Evolutionary conservation across 2,797 vertebrate species (phyloP).

Genomic region (Sebastes minor): DNA sequence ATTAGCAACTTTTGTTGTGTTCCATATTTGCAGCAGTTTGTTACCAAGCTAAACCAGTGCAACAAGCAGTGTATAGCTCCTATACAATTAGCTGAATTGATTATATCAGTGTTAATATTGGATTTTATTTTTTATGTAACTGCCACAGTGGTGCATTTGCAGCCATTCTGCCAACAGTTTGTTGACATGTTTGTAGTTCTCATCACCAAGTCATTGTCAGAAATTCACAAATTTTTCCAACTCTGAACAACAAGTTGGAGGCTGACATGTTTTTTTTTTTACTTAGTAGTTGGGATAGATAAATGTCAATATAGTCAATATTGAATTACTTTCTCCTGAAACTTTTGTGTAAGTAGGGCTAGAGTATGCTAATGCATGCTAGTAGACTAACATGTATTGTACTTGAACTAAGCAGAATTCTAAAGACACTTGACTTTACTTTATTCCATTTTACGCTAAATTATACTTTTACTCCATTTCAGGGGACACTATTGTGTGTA

Average conservation of each 20-base stretch:
- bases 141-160: fast-evolving
- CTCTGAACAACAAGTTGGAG: not conserved
- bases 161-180: too few species aligned
- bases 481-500: not conserved
- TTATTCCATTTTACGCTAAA: not conserved
- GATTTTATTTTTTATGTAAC: too few species aligned
- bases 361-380: not conserved
- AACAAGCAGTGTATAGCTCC: not conserved
- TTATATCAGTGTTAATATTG: not conserved
- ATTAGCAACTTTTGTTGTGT: too few species aligned
- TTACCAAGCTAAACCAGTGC: not conserved
- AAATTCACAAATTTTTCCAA: not conserved
- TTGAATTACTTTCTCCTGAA: not conserved
- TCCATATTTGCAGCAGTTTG: too few species aligned
- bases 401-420: not conserved
- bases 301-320: not conserved
- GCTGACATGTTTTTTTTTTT: not conserved
- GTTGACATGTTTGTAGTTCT: too few species aligned
- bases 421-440: not conserved
- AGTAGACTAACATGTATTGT: not conserved
- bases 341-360: not conserved
- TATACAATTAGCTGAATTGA: not conserved
- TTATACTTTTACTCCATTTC: not conserved
- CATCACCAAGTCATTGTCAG: too few species aligned
- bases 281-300: too few species aligned